Percentiles rank a stretch among this genome's conserved stretches.
Evolutionary conservation across 2,113 vertebrate genomes (phyloP).

Genomic region (Pelusios castaneus): DNA sequence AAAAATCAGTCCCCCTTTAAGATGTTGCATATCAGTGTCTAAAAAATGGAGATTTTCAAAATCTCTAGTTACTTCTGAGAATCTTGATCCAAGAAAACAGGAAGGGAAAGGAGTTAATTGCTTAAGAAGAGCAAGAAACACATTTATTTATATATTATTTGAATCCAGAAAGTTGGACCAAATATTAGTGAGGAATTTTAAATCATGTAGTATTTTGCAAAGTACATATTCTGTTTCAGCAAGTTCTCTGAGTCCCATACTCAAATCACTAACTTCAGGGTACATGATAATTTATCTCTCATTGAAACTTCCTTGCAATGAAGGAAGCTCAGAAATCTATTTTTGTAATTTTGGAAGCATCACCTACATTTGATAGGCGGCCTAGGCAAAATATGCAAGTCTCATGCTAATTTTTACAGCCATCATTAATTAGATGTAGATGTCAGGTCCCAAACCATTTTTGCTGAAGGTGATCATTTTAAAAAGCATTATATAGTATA

Average conservation of each 20-base stretch:
- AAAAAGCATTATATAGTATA: not conserved
- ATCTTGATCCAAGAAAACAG: not conserved
- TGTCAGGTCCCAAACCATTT: slow-evolving; percentile 35
- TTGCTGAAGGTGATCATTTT: slow-evolving; percentile 38
- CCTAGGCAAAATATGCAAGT: not conserved
- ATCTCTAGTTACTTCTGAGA: not conserved
- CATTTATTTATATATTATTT: not conserved
- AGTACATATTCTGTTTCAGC: not conserved
- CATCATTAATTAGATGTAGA: slow-evolving; percentile 36
- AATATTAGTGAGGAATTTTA: slow-evolving; percentile 5
- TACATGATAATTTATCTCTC: slow-evolving; percentile 27
- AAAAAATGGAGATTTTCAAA: not conserved
- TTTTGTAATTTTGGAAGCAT: not conserved
- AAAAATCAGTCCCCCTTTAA: not conserved
- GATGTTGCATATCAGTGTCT: not conserved
- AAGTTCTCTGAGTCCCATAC: slow-evolving; percentile 25
- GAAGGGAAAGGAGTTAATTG: not conserved
- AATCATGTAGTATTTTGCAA: not conserved
- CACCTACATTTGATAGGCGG: not conserved
- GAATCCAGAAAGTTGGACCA: not conserved
- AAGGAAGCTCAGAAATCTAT: slow-evolving; percentile 34
- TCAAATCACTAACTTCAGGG: not conserved
- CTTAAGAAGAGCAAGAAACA: slow-evolving; percentile 16
- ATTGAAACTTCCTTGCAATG: not conserved
- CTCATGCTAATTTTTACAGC: slow-evolving; percentile 39